Conservation (phyloP, 2,888 invertebrate species). For the Melanchra persicariae region DNA sequence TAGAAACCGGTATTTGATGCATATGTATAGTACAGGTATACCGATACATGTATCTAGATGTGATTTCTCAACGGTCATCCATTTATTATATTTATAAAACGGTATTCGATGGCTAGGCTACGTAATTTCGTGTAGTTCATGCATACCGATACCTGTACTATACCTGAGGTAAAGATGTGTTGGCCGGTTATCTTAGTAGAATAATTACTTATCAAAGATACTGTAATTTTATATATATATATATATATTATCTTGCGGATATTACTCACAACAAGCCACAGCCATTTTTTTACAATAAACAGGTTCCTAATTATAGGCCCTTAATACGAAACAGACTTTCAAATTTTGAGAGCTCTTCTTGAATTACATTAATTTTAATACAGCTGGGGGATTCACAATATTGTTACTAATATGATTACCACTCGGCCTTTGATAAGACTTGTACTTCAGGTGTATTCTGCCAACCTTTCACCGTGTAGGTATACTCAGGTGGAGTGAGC, state of each 20-base stretch:
- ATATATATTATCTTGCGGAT: conserved; percentile 16
- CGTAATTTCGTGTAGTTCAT: no score
- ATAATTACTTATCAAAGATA: conserved; percentile 23
- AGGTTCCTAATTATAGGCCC: background rate
- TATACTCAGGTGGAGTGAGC: no score
- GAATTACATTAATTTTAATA: background rate
- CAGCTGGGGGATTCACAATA: background rate
- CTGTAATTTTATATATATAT: conserved; percentile 7
- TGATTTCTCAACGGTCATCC: no score
- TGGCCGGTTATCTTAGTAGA: background rate
- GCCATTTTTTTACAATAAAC: conserved; percentile 6
- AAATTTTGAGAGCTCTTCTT: background rate
- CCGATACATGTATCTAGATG: no score
- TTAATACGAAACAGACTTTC: background rate
- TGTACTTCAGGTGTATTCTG: no score
- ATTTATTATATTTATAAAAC: no score
- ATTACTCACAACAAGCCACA: background rate
- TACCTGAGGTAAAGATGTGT: conserved; percentile 2
- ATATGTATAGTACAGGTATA: no score
- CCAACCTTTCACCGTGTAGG: no score
- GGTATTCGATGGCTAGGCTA: no score
- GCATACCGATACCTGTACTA: no score
- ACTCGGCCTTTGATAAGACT: no score
- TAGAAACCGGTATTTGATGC: background rate
- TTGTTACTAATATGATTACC: background rate